Evolutionary conservation across 2,888 invertebrate genomes (phyloP), one percentile per base, ranked within the genome.

Genomic region (Alviniconcha strummeri): DNA sequence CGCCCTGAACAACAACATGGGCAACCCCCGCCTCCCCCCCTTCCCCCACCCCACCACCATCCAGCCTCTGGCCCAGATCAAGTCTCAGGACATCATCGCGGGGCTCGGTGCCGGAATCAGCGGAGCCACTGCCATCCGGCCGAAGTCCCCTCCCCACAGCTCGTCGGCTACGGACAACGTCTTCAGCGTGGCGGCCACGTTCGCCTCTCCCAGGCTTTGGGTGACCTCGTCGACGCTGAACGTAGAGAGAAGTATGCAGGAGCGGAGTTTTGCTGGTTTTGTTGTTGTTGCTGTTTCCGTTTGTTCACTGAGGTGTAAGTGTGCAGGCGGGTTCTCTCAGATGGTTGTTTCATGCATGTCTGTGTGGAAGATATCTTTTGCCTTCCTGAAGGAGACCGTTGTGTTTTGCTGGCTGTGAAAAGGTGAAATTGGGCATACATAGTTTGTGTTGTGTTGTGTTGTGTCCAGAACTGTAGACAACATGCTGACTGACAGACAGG

Each of bases 21-120:
- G 93, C 82, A 98, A 98, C 95, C 97, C 98, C 15, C 96, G 98
- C 64, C 95, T 98, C 92, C 97, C 98, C 80, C 98, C 98, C 8
- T 98, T 96, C 94, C 97, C 98, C 15, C 96, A 96, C 91, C 98
- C 98, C 17, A 95, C 96, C 52, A 95, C 96, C 54, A 95, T 97
- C 74, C 94, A 96, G 89, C 97, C 98, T 3, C 94, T 98, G 87
- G 97, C 97, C 1, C 98, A 98, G 94, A 95, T 98, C 88, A 96
- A 98, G 74, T 95, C 95, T 86, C 90, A 91, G 17, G 85, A 93
- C 64, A 88, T 90, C 36, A 88, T 90, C 52, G 90, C 92, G 2
- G 88, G 89, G 52, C 85, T 88, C 52, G 86, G 88, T 54, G 87
- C 90, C 11, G 87, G 87, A 5, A 80, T 82, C 79, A 86, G 84